These are phyloP conservation scores for Eudorcas thomsonii DNA, from an alignment of 2,113 vertebrate species.

Conservation along the genomic window DNA sequence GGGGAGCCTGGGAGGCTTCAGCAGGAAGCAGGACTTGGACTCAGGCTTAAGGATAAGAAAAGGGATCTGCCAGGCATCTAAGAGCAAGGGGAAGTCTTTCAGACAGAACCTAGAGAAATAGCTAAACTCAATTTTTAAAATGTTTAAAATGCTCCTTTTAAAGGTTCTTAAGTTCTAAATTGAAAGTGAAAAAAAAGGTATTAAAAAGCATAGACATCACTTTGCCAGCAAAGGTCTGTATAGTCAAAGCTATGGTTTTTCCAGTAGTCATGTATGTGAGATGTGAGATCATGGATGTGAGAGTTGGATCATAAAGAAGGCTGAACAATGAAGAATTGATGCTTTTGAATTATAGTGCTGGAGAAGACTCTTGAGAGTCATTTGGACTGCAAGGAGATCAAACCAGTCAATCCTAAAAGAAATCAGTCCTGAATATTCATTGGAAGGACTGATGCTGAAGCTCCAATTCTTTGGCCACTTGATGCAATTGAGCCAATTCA, in stretches of 20 bases:
- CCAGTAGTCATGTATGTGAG: neutral
- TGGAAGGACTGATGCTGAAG: neutral
- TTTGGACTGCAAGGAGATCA: neutral
- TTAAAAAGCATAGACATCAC: neutral
- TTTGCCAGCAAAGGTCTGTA: neutral
- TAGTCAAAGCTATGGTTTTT: neutral
- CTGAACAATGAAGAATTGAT: neutral
- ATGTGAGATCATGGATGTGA: neutral
- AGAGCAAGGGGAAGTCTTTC: neutral
- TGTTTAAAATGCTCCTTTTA: neutral
- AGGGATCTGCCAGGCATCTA: neutral
- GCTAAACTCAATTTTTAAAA: neutral
- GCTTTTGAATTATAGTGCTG: neutral
- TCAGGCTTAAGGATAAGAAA: neutral
- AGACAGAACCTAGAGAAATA: neutral
- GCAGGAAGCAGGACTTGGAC: neutral
- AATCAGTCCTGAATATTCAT: neutral
- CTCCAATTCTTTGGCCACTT: neutral
- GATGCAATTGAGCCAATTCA: neutral
- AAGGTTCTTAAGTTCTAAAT: neutral
- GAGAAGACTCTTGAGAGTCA: neutral
- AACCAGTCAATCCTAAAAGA: neutral
- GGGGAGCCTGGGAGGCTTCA: neutral
- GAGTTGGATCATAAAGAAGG: neutral
- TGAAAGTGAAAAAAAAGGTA: neutral